Base-by-base conservation (phyloP, 2,113 vertebrate species). In the Cervus canadensis region DNA sequence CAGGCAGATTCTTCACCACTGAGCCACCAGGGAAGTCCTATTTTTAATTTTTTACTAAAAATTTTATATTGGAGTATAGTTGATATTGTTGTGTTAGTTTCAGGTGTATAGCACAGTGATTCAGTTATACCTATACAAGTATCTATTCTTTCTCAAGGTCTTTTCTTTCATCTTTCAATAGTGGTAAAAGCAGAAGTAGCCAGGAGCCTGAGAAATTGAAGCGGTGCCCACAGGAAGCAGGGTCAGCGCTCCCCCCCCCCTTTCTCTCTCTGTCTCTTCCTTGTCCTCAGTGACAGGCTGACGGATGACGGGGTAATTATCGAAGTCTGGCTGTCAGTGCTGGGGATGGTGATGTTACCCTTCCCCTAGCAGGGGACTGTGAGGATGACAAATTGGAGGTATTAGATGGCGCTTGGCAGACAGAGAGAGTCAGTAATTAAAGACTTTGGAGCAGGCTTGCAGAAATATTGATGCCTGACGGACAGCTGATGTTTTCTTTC, bases 391-490 rank as follows among this genome's bases (percentile, higher is more conserved):
- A 79, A 78, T 96, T 2, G 15, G 88, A 95, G 86, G 76, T 88
- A 97, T 95, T 86, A 87, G 87, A 83, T 93, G 91, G 43, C 89
- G 57, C 43, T 95, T 89, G 93, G 82, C 54, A 85, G 89, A 57
- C 78, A 17, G 93, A 79, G 86, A 54, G 25, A 40, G 84, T 13
- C 60, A 40, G 95, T 71, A 94, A 96, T 96, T 93, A 95, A 98
- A 94, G 54, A 78, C 86, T 93, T 82, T 81, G 85, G 88, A 90
- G 86, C 78, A 91, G 78, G 48, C 54, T 82, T 26, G 26, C 43
- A 78, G 92, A 96, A 93, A 60, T 88, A 95, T 82, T 17, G 86
- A 91, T 93, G 86, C 67, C 82, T 79, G 43, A 54, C 76, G 71
- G 97, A 94, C 56, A 82, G 13, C 52, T 94, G 96, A 56, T 60